Percentiles rank a stretch among this genome's conserved stretches.
Evolutionary conservation across 2,888 invertebrate genomes (phyloP).

Genomic region (Strigamia maritima): DNA sequence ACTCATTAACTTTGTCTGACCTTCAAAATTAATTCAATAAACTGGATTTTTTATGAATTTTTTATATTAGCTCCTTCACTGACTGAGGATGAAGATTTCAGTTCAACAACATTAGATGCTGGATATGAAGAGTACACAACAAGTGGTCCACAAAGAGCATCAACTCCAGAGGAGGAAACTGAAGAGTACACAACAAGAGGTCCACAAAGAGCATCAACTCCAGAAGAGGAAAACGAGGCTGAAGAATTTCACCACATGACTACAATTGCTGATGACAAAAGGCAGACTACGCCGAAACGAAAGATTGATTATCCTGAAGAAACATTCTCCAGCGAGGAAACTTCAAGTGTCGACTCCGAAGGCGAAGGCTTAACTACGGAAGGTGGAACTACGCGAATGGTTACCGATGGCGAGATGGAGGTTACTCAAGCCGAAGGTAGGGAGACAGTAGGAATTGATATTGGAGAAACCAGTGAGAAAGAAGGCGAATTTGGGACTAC

Average conservation of each 20-base stretch:
- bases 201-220: neutral
- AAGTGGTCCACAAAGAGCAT: neutral
- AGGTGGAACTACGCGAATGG: neutral
- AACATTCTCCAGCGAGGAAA: neutral
- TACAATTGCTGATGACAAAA: neutral
- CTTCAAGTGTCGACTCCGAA: neutral
- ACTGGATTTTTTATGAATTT: neutral
- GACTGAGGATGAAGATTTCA: neutral
- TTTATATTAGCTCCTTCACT: neutral
- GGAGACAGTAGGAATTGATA: neutral
- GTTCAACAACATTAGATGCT: neutral
- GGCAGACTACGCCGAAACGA: neutral
- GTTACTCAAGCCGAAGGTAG: neutral
- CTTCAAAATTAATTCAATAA: neutral
- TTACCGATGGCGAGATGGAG: neutral
- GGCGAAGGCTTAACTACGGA: neutral
- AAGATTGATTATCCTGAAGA: slow-evolving; percentile 12
- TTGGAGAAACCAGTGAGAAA: neutral
- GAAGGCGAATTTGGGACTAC: slow-evolving; percentile 39
- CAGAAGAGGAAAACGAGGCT: neutral
- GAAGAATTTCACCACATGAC: neutral
- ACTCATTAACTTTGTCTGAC: neutral
- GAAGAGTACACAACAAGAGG: too few relatives aligned
- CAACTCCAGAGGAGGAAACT: neutral
- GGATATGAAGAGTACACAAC: neutral